Evolutionary conservation across 2,113 vertebrate genomes (phyloP), one percentile per base, ranked within the genome.

Genomic region (Hemicordylus capensis): DNA sequence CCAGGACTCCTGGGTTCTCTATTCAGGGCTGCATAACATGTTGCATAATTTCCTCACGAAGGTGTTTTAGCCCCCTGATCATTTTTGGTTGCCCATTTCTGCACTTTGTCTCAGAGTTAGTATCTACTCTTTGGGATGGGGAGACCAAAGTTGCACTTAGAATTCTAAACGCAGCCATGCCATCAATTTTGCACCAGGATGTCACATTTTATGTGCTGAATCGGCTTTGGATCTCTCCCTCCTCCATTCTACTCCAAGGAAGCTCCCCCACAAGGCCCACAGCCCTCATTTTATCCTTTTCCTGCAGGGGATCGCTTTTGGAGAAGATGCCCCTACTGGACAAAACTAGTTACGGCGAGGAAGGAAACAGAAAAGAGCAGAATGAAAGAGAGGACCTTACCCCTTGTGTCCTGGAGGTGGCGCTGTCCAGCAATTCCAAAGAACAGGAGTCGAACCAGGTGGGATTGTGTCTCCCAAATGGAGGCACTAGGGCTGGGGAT

Each of bases 261-360:
- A n/a, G n/a, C n/a, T 12, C 31, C 31, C 63, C 31, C 63, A 15
- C 63, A 66, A 66, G 31, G 56, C n/a, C 20, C 1, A 79, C 54
- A 34, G 69, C 69, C 26, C 56, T 59, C 63, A 7, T 31, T 80
- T 42, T 19, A 44, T 4, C 37, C 7, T 58, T n/a, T 24, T 51
- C 44, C 70, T 46, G 56, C 93, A 98, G 98, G 93, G 96, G 96
- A 44, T 97, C 98, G 0, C 94, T 98, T 82, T 93, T 98, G 85
- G 98, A 98, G 90, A 97, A 97, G 93, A 98, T 98, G 97, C 98
- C 98, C 1, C 94, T 98, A 24, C 94, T 96, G 37, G 97, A 97
- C 9, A 97, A 92, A 87, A 90, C 94, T 80, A 93, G 92, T 6
- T 72, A 92, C 1, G 91, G 89, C 77, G 95, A 96, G 1, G 94